Percentiles rank a stretch among this genome's conserved stretches.
These are phyloP conservation scores for Uria lomvia DNA, from an alignment of 2,113 vertebrate genomes.

Conservation along the genomic window DNA sequence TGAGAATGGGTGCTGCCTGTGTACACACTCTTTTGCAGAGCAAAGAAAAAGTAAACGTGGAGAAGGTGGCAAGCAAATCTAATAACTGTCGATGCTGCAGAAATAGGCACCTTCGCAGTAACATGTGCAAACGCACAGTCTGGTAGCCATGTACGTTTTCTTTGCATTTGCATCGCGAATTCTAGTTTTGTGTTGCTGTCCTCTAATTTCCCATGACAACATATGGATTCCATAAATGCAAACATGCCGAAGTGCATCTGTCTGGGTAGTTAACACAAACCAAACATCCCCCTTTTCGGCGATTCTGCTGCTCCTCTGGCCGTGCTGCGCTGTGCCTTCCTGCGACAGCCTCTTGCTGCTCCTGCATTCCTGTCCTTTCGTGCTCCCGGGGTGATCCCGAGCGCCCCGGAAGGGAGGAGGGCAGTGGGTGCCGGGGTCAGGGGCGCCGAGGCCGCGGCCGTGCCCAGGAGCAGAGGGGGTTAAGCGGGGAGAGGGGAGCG, in stretches of 20 bases:
- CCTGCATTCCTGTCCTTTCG: slow-evolving; percentile 17
- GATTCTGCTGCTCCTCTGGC: slow-evolving; percentile 33
- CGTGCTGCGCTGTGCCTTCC: slow-evolving; percentile 8
- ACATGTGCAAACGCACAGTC: neutral
- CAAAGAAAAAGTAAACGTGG: neutral
- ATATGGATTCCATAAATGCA: slow-evolving; percentile 78
- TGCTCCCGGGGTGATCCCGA: slow-evolving; percentile 15
- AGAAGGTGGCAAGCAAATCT: slow-evolving; percentile 1
- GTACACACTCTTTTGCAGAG: neutral
- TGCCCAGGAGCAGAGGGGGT: slow-evolving; percentile 51
- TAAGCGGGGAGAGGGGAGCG: slow-evolving; percentile 51
- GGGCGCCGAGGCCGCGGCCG: neutral
- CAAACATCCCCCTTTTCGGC: slow-evolving; percentile 65
- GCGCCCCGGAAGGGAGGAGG: slow-evolving; percentile 30
- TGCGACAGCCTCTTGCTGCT: neutral
- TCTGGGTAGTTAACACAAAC: slow-evolving; percentile 75
- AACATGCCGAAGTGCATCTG: slow-evolving; percentile 76
- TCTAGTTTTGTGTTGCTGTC: slow-evolving; percentile 63
- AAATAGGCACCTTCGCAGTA: neutral
- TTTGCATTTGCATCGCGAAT: neutral
- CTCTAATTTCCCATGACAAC: slow-evolving; percentile 74
- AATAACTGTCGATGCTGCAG: neutral
- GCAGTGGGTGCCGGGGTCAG: neutral
- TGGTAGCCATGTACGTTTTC: slow-evolving; percentile 13
- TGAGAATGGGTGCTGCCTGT: neutral